Evolutionary conservation across 2,888 invertebrate species (phyloP).

Genomic region (Protonemura montana): DNA sequence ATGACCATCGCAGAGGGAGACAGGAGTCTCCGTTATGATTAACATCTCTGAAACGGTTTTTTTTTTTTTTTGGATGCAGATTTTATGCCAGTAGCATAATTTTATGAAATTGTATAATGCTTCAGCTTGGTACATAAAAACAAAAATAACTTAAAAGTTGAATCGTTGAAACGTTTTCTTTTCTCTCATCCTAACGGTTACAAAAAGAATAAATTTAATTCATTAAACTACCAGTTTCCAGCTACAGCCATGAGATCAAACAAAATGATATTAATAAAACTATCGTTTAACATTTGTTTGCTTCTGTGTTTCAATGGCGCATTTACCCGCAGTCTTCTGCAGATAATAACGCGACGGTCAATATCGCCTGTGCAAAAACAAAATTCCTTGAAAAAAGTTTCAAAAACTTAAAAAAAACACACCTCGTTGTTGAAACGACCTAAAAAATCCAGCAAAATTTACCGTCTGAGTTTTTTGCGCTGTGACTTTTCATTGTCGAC

Average conservation of each 20-base stretch:
- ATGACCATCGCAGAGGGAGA: no score
- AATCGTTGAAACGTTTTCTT: background rate
- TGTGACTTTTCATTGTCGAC: no score
- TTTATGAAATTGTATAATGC: background rate
- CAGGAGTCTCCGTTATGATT: background rate
- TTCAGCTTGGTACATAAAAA: background rate
- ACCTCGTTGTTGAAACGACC: no score
- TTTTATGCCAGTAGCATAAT: background rate
- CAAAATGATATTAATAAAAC: conserved; percentile 32
- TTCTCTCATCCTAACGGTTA: background rate
- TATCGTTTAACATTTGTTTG: conserved; percentile 41
- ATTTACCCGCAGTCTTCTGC: no score
- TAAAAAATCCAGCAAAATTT: no score
- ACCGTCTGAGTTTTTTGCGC: no score
- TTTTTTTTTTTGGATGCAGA: background rate
- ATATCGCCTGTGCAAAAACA: no score
- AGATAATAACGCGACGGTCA: no score
- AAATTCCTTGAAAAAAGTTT: no score
- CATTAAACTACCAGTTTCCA: conserved; percentile 20
- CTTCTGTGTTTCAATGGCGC: no score
- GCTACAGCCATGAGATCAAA: background rate
- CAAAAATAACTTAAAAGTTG: background rate
- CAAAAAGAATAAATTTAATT: background rate
- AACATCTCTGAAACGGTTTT: background rate
- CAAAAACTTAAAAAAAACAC: no score